Evolutionary conservation across 2,888 invertebrate genomes (phyloP).

Genomic region (Athalia rosae): DNA sequence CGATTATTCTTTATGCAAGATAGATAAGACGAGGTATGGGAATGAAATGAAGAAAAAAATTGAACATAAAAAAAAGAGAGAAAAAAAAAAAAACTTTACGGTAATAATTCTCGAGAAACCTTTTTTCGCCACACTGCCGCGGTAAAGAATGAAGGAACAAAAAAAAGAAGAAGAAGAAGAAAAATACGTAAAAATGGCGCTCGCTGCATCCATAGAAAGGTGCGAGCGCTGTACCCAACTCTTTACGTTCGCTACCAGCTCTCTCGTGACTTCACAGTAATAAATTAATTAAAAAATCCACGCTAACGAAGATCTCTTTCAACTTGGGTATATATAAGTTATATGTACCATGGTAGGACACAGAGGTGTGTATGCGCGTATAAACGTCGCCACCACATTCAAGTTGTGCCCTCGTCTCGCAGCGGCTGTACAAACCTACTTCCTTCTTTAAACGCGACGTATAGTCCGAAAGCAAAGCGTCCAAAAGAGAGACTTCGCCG

Average conservation of each 20-base stretch:
- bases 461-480: background rate
- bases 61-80: too few species aligned
- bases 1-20: too few species aligned
- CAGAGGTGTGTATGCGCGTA: background rate
- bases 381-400: too few species aligned
- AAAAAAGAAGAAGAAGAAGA: background rate
- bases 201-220: background rate
- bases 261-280: conserved; percentile 43
- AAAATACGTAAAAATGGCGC: conserved; percentile 11
- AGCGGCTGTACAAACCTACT: background rate
- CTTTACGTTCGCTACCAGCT: conserved; percentile 44
- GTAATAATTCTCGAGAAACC: too few species aligned
- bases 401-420: background rate
- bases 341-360: background rate
- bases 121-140: background rate
- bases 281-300: conserved; percentile 40
- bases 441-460: background rate
- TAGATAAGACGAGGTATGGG: too few species aligned
- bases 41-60: too few species aligned
- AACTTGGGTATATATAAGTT: conserved; percentile 9
- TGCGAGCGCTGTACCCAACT: conserved; percentile 48
- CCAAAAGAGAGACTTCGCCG: too few species aligned
- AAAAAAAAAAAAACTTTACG: too few species aligned
- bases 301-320: conserved; percentile 33
- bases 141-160: background rate